Percentiles rank a stretch among this genome's conserved stretches.
These are phyloP conservation scores for Tyrophagus putrescentiae DNA, from an alignment of 1,140 invertebrate species.

Conservation along the genomic window DNA sequence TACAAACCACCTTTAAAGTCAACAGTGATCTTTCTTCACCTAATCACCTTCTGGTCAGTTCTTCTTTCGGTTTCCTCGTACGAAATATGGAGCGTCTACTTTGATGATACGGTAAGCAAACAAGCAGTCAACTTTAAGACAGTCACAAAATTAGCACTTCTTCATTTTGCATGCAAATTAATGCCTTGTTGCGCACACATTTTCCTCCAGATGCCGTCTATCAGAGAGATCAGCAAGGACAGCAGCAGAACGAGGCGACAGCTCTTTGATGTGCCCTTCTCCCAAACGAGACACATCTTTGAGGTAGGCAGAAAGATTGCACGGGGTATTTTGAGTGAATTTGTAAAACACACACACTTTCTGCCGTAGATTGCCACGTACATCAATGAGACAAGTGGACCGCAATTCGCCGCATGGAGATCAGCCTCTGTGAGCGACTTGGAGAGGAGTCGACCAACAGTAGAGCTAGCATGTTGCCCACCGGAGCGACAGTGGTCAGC, in stretches of 20 bases:
- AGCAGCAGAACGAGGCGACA: background rate
- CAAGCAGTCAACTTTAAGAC: too few species aligned
- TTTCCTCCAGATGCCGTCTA: too few species aligned
- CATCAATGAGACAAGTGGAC: background rate
- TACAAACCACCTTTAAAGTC: too few species aligned
- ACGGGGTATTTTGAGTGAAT: background rate
- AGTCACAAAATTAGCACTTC: too few species aligned
- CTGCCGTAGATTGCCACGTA: background rate
- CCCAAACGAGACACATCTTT: background rate
- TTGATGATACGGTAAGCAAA: constrained; percentile 9
- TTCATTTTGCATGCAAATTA: too few species aligned
- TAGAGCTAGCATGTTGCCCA: background rate
- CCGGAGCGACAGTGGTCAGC: background rate
- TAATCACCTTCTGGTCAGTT: constrained; percentile 2
- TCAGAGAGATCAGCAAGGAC: too few species aligned
- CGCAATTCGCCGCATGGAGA: background rate
- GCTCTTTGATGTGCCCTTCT: constrained; percentile 1
- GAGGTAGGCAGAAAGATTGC: background rate
- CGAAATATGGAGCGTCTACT: constrained; percentile 16
- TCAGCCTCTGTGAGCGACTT: background rate
- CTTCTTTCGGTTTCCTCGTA: background rate
- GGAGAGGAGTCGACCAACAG: background rate
- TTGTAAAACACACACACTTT: too few species aligned
- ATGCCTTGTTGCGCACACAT: too few species aligned
- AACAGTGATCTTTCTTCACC: too few species aligned